phyloP scores from a whole-genome alignment of 2,113 vertebrate species.

The Mystacornis crossleyi region DNA sequence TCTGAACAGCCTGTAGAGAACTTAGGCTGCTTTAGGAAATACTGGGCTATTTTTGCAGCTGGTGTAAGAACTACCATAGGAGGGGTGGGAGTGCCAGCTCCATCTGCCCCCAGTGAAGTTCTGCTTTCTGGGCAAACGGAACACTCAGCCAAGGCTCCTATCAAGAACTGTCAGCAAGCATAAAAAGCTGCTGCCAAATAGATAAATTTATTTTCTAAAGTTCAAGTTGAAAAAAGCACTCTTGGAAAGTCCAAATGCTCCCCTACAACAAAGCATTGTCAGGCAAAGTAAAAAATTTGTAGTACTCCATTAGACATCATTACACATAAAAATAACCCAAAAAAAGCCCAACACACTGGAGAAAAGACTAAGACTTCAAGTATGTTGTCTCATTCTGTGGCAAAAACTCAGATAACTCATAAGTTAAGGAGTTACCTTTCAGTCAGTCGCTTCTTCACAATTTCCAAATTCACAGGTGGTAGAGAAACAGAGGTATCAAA shows the following conservation, averaged over 20 bases:
- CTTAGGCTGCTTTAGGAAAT: not conserved
- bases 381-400: not conserved
- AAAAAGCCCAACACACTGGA: not conserved
- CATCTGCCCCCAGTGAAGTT: not conserved
- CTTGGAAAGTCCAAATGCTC: not conserved
- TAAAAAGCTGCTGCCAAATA: not conserved
- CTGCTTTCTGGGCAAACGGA: not conserved
- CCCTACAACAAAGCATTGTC: not conserved
- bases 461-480: constrained; percentile 77
- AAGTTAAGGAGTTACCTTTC: constrained; percentile 73
- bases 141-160: not conserved
- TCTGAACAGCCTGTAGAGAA: not conserved
- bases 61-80: not conserved
- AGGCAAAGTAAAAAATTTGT: not conserved
- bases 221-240: not conserved
- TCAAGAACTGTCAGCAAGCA: not conserved
- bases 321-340: not conserved
- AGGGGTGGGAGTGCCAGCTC: not conserved
- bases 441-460: constrained; percentile 85
- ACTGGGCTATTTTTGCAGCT: not conserved
- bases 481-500: constrained; percentile 76
- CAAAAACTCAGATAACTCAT: not conserved
- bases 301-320: not conserved
- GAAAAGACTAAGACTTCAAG: not conserved
- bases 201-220: not conserved